These are phyloP conservation scores for Gobio occitaniae DNA, from an alignment of 2,797 vertebrate species.

Conservation along the genomic window DNA sequence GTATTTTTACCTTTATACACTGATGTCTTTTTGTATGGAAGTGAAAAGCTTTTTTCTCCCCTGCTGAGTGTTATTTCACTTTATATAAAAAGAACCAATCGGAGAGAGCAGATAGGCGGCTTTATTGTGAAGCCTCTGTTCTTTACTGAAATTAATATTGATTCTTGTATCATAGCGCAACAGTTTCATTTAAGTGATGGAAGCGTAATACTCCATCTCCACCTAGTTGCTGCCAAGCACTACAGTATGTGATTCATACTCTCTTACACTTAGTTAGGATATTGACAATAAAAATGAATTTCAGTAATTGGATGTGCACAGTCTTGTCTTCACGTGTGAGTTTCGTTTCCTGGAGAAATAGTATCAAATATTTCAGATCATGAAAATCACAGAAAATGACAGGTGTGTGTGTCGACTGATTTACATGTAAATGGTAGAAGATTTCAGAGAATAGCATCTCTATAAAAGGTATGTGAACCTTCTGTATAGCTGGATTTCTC, in stretches of 20 bases:
- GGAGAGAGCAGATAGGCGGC: neutral
- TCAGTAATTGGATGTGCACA: neutral
- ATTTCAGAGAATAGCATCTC: neutral
- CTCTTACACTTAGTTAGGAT: slow-evolving; percentile 2
- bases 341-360: neutral
- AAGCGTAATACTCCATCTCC: slow-evolving; percentile 38
- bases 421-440: neutral
- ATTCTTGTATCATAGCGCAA: slow-evolving; percentile 50
- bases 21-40: slow-evolving; percentile 6
- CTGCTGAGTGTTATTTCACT: slow-evolving; percentile 20
- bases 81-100: slow-evolving; percentile 32
- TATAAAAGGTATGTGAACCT: neutral
- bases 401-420: neutral
- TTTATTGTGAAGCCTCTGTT: slow-evolving; percentile 38
- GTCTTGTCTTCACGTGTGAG: neutral
- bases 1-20: slow-evolving; percentile 1
- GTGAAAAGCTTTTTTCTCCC: slow-evolving; percentile 24
- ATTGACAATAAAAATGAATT: slow-evolving; percentile 22
- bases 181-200: slow-evolving; percentile 42
- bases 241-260: slow-evolving; percentile 8
- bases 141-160: slow-evolving; percentile 57
- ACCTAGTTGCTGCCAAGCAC: slow-evolving; percentile 31
- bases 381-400: neutral
- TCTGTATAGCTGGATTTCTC: neutral
- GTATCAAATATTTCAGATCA: neutral